Conservation (phyloP, 2,797 vertebrate species). For the Erethizon dorsatum region DNA sequence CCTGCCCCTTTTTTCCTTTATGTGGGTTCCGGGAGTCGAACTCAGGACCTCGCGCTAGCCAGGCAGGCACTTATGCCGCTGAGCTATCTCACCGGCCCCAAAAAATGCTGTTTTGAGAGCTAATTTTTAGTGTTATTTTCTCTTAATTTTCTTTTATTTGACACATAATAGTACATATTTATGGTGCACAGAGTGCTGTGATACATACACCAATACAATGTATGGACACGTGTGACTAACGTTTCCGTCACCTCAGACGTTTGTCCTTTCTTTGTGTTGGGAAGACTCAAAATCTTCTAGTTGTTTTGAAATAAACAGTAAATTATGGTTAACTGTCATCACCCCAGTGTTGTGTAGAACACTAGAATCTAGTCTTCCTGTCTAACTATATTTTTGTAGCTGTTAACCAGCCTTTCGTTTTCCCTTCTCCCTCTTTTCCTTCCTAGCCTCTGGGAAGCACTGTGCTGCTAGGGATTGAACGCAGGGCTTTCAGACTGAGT, state of each 20-base stretch:
- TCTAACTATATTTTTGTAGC: neutral
- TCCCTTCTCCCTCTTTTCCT: neutral
- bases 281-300: neutral
- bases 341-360: neutral
- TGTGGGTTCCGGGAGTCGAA: no score
- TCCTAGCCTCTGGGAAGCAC: neutral
- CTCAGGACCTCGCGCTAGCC: no score
- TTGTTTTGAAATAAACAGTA: neutral
- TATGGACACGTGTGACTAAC: neutral
- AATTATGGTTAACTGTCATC: neutral
- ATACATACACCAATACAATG: neutral
- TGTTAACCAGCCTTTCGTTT: neutral
- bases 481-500: neutral
- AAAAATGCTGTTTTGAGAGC: slow-evolving; percentile 2
- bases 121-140: neutral
- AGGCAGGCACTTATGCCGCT: no score
- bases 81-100: neutral
- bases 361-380: neutral
- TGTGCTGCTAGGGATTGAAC: neutral
- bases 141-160: neutral
- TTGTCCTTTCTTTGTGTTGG: neutral
- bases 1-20: no score
- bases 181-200: neutral
- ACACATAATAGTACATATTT: neutral
- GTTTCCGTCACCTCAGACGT: no score